phyloP scores from a whole-genome alignment of 2,888 invertebrate species.

The Auanema freiburgensis region DNA sequence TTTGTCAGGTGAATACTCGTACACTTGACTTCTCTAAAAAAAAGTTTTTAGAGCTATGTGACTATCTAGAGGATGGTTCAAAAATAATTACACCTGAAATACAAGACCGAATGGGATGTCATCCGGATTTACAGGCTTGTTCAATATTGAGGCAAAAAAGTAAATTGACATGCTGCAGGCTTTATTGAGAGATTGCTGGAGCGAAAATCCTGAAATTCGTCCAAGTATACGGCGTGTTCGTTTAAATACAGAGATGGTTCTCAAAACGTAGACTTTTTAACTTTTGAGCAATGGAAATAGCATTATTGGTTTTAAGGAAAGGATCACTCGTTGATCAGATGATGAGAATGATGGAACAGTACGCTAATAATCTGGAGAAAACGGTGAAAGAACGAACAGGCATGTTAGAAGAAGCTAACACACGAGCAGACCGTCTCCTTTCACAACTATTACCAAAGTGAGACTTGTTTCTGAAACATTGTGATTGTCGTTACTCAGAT shows the following conservation, averaged over 20 bases:
- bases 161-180: constrained; percentile 31
- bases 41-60: constrained; percentile 50
- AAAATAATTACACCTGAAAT: constrained; percentile 52
- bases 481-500: too few species aligned
- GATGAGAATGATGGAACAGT: constrained; percentile 59
- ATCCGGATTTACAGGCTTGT: constrained; percentile 55
- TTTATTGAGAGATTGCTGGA: constrained; percentile 59
- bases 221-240: constrained; percentile 59
- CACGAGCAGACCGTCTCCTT: constrained; percentile 58
- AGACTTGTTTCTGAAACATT: not conserved
- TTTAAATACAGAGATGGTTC: constrained; percentile 60
- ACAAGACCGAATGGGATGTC: constrained; percentile 54
- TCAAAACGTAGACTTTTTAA: constrained; percentile 44
- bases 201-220: constrained; percentile 60
- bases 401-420: constrained; percentile 62
- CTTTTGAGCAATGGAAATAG: not conserved
- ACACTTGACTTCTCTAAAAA: not conserved
- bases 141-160: not conserved
- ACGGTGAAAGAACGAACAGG: constrained; percentile 60
- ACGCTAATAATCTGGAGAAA: constrained; percentile 62
- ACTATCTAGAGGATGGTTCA: constrained; percentile 48
- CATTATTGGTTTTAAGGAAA: constrained; percentile 37
- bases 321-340: constrained; percentile 60
- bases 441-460: constrained; percentile 55
- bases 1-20: constrained; percentile 37